Percentiles rank a stretch among this genome's conserved stretches.
These are phyloP conservation scores for Eudasyphora cyanicolor DNA, from an alignment of 2,888 invertebrate genomes.

Conservation along the genomic window DNA sequence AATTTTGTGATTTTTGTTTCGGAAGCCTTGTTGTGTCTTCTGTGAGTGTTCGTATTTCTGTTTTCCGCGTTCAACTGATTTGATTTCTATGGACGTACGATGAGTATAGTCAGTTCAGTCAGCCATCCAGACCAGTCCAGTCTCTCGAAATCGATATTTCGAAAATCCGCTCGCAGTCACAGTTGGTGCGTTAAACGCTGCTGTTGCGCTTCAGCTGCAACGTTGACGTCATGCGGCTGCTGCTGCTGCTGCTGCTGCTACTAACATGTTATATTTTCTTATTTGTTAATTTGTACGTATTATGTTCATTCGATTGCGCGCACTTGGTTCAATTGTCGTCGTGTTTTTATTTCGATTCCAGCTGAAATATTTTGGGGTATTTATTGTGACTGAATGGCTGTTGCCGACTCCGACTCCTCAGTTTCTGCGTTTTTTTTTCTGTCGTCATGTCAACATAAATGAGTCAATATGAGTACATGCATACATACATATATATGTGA, in stretches of 20 bases:
- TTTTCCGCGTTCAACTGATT: slow-evolving; percentile 34
- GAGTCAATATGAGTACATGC: neutral
- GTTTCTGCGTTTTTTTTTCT: neutral
- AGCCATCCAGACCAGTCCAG: neutral
- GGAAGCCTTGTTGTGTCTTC: neutral
- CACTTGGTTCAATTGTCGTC: neutral
- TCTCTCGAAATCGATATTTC: neutral
- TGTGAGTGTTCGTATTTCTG: neutral
- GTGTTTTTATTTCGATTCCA: neutral
- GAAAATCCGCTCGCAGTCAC: neutral
- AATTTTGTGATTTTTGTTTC: neutral
- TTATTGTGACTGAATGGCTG: neutral
- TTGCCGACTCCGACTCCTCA: neutral
- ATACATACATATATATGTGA: neutral
- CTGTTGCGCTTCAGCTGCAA: too few relatives aligned
- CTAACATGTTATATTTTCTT: neutral
- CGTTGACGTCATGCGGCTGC: too few relatives aligned
- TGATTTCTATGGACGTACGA: neutral
- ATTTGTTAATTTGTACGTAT: slow-evolving; percentile 2
- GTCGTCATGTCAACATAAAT: neutral
- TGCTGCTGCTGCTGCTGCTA: neutral
- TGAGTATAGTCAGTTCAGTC: neutral
- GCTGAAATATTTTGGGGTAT: neutral
- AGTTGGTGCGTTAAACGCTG: neutral
- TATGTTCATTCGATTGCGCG: neutral